Conservation (phyloP, 2,113 vertebrate species). For the Neolamprologus cancellatus region DNA sequence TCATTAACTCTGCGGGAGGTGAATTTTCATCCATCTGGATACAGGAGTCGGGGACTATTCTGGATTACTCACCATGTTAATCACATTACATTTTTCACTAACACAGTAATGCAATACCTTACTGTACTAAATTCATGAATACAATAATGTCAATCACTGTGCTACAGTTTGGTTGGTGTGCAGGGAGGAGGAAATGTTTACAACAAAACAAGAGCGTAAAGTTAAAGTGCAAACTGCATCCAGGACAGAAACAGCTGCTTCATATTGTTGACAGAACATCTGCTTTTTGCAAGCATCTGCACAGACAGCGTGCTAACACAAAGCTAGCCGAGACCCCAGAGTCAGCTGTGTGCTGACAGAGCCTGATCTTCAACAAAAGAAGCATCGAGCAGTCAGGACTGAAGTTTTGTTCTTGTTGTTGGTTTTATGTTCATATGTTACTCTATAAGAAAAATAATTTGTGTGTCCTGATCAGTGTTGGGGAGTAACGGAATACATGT, state of each 20-base stretch:
- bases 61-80: background rate
- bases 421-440: background rate
- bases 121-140: background rate
- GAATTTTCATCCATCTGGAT: background rate
- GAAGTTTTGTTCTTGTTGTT: background rate
- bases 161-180: background rate
- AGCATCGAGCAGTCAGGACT: background rate
- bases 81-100: background rate
- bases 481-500: no score
- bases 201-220: background rate
- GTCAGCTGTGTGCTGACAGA: background rate
- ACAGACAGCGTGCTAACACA: background rate
- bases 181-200: background rate
- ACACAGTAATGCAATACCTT: background rate
- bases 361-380: background rate
- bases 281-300: background rate
- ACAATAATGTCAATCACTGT: background rate
- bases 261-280: background rate
- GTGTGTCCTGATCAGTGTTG: rapidly evolving
- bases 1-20: background rate
- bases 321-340: background rate
- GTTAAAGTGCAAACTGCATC: background rate
- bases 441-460: background rate
- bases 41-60: background rate
- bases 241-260: background rate